Percentiles rank a stretch among this genome's conserved stretches.
Evolutionary conservation across 2,888 invertebrate genomes (phyloP).

Genomic region (Thalpophila matura): DNA sequence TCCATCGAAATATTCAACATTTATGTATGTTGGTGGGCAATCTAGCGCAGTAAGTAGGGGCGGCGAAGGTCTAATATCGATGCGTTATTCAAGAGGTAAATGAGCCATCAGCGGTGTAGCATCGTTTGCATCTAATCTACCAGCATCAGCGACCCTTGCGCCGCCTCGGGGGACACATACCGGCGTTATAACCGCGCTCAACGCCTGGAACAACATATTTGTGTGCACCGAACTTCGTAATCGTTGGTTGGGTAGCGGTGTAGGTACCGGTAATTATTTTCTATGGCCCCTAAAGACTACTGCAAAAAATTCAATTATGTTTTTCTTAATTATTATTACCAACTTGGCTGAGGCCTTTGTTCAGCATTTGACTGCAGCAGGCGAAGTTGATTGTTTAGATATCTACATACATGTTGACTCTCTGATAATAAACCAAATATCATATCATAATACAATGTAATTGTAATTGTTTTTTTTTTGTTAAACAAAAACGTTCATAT

Average conservation of each 20-base stretch:
- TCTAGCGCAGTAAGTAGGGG: constrained; percentile 61
- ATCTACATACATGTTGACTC: background rate
- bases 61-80: constrained; percentile 77
- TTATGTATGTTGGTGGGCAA: constrained; percentile 49
- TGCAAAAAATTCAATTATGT: constrained; percentile 3
- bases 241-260: constrained; percentile 16
- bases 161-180: constrained; percentile 72
- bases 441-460: constrained; percentile 4
- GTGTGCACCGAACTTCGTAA: constrained; percentile 47
- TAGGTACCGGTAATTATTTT: constrained; percentile 37
- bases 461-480: constrained; percentile 17
- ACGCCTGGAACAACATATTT: constrained; percentile 60
- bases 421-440: background rate
- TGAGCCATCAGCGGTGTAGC: constrained; percentile 85
- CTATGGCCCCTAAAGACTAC: constrained; percentile 10
- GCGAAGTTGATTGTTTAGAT: constrained; percentile 2
- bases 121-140: constrained; percentile 89
- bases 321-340: constrained; percentile 8
- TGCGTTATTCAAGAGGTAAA: constrained; percentile 88
- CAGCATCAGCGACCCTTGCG: constrained; percentile 76
- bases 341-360: background rate
- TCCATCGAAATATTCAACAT: constrained; percentile 58
- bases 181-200: constrained; percentile 65
- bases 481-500: constrained; percentile 2
- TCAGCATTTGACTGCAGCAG: background rate